phyloP scores from a whole-genome alignment of 2,113 vertebrate species.

The Neogobius melanostomus region DNA sequence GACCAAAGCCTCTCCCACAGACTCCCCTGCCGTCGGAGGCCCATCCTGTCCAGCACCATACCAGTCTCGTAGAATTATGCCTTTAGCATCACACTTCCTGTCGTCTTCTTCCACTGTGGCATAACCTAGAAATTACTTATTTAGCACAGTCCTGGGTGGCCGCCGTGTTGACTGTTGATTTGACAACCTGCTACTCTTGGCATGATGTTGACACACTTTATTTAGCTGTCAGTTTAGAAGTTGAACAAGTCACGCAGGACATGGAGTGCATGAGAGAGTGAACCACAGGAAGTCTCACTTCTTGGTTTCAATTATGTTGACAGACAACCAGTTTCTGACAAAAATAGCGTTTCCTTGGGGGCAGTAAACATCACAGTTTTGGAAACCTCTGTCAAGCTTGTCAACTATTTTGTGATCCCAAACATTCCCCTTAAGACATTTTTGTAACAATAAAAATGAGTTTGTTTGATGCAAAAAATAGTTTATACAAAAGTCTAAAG shows the following conservation, averaged over 20 bases:
- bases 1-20: not conserved
- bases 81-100: not conserved
- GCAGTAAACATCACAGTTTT: not conserved
- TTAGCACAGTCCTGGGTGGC: not conserved
- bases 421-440: not conserved
- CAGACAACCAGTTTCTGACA: not conserved
- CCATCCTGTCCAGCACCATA: not conserved
- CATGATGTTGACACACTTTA: not conserved
- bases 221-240: not conserved
- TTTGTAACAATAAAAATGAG: not conserved
- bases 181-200: not conserved
- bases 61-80: not conserved
- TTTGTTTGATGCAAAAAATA: too few species aligned
- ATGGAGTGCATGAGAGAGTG: too few species aligned
- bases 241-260: not conserved
- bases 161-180: not conserved
- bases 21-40: not conserved
- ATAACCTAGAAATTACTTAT: constrained; percentile 1
- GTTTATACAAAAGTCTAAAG: too few species aligned
- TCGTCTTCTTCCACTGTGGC: not conserved
- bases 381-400: not conserved
- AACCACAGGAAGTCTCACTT: not conserved
- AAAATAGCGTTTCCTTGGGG: not conserved
- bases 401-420: not conserved
- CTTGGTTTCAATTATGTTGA: not conserved